Conservation (phyloP, 2,113 vertebrate genomes). For the Silurus meridionalis region DNA sequence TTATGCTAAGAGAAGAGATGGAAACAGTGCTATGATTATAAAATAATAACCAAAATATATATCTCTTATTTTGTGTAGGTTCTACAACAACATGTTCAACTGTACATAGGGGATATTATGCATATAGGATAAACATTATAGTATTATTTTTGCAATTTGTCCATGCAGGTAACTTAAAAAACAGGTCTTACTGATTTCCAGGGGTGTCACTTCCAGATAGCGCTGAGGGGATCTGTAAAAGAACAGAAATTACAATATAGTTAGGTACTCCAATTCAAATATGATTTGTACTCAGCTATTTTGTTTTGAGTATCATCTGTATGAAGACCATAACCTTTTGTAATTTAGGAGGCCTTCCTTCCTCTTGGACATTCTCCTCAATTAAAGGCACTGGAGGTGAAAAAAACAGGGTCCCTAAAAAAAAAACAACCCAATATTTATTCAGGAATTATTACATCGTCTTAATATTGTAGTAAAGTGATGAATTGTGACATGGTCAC, state of each 20-base stretch:
- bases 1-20: slow-evolving; percentile 71
- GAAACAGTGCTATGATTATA: slow-evolving; percentile 64
- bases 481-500: neutral
- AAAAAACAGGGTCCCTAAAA: slow-evolving; percentile 61
- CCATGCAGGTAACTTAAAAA: neutral
- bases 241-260: neutral
- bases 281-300: neutral
- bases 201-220: slow-evolving; percentile 76
- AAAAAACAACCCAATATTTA: neutral
- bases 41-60: neutral
- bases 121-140: too few relatives aligned
- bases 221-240: slow-evolving; percentile 60
- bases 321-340: slow-evolving; percentile 67
- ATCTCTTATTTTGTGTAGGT: neutral
- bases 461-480: neutral
- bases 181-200: slow-evolving; percentile 76
- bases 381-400: slow-evolving; percentile 77
- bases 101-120: neutral
- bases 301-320: neutral
- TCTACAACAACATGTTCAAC: neutral
- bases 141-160: neutral
- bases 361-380: slow-evolving; percentile 72
- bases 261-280: neutral
- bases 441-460: neutral
- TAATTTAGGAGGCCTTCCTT: slow-evolving; percentile 73